A percentile compares a stretch with the other conserved stretches of the same genome.
Conservation (phyloP, 2,888 invertebrate genomes). For the Phlogophora meticulosa region DNA sequence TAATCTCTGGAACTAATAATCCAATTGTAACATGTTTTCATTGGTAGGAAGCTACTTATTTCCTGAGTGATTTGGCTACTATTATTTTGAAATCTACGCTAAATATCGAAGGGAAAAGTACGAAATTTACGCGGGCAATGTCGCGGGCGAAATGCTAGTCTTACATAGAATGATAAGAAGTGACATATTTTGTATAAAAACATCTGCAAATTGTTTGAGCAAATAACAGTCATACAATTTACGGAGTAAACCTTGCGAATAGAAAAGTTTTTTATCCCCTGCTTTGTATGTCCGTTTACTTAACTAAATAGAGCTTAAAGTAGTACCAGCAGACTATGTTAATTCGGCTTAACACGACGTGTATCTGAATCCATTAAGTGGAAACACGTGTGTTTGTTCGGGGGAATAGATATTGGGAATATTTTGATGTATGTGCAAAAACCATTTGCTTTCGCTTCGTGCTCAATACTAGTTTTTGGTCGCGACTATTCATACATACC, state of each 20-base stretch:
- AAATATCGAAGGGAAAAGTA: no score
- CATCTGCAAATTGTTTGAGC: no score
- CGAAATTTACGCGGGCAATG: no score
- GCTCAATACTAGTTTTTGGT: background rate
- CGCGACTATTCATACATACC: background rate
- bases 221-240: slow-evolving; percentile 1
- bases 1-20: no score
- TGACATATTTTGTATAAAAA: no score
- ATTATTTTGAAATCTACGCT: no score
- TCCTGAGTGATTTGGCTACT: no score
- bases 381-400: slow-evolving; percentile 21
- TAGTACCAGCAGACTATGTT: slow-evolving; percentile 46
- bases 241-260: background rate
- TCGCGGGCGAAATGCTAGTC: no score
- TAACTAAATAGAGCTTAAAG: slow-evolving; percentile 42
- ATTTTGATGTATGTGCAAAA: slow-evolving; percentile 2
- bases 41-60: no score
- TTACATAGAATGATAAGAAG: no score
- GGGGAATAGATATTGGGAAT: background rate
- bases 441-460: background rate
- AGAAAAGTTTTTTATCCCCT: slow-evolving; percentile 12
- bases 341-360: slow-evolving; percentile 47
- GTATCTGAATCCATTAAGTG: slow-evolving; percentile 50
- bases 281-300: slow-evolving; percentile 14
- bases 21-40: no score